phyloP scores from a whole-genome alignment of 2,888 invertebrate genomes.

The Omphaloscelis lunosa region DNA sequence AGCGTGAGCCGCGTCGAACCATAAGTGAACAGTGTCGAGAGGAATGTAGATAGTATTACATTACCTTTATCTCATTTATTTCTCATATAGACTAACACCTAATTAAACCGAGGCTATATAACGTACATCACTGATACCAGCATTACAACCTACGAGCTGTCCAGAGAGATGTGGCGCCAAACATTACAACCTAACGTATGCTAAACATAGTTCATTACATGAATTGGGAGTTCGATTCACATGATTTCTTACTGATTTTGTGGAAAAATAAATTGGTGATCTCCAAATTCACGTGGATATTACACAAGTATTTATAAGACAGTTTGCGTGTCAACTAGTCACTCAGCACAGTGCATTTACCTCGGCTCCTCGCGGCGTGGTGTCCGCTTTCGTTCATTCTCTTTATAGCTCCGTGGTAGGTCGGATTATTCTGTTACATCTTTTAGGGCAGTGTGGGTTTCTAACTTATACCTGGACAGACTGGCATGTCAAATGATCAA shows the following conservation, averaged over 20 bases:
- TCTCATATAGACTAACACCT: constrained; percentile 79
- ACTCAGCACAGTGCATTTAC: constrained; percentile 87
- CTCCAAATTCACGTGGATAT: constrained; percentile 66
- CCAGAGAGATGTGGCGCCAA: constrained; percentile 71
- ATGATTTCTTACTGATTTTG: constrained; percentile 58
- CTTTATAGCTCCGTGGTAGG: constrained; percentile 83
- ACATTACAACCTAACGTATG: constrained; percentile 64
- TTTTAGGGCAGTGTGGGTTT: constrained; percentile 88
- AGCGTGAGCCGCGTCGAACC: constrained; percentile 69
- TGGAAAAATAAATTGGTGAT: constrained; percentile 52
- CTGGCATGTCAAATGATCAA: constrained; percentile 84
- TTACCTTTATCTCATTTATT: constrained; percentile 79
- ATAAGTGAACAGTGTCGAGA: constrained; percentile 81
- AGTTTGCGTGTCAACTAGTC: constrained; percentile 74
- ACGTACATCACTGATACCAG: constrained; percentile 65
- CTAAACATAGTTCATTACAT: constrained; percentile 64
- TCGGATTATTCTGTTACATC: constrained; percentile 81
- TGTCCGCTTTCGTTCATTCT: constrained; percentile 77
- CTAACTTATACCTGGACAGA: constrained; percentile 88
- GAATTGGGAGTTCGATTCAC: constrained; percentile 63
- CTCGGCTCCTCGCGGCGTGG: constrained; percentile 85
- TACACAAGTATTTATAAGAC: constrained; percentile 69
- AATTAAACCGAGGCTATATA: constrained; percentile 79
- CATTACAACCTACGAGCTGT: constrained; percentile 76
- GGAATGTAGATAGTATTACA: constrained; percentile 85